Conservation (phyloP, 2,113 vertebrate species). For the Poeciliopsis turrubarensis region DNA sequence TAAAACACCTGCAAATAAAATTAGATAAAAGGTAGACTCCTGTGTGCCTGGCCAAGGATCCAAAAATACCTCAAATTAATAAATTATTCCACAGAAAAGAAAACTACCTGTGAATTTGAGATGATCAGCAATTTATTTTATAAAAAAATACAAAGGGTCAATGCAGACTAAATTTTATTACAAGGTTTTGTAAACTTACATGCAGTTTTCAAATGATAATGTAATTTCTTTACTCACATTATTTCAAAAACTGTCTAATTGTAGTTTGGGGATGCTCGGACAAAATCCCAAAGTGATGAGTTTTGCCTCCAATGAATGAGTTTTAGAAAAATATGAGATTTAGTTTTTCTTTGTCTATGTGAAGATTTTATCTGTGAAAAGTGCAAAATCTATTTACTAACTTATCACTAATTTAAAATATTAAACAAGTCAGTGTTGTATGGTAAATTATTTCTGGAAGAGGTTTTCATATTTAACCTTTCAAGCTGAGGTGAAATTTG, state of each 20-base stretch:
- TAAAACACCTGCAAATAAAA: not conserved
- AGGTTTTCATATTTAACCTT: not conserved
- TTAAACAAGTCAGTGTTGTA: too few species aligned
- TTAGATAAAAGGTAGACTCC: not conserved
- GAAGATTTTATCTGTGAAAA: too few species aligned
- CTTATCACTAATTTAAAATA: too few species aligned
- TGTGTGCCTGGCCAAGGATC: not conserved
- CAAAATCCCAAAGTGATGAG: too few species aligned
- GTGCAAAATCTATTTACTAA: too few species aligned
- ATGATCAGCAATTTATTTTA: not conserved
- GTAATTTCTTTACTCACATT: not conserved
- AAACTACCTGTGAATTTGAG: not conserved
- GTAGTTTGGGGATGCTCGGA: too few species aligned
- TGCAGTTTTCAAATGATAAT: not conserved
- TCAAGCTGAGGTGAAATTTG: not conserved
- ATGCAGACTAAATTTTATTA: not conserved
- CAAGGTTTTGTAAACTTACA: not conserved
- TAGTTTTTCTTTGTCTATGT: too few species aligned
- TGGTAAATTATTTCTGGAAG: too few species aligned
- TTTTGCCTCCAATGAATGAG: too few species aligned
- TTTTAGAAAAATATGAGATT: too few species aligned
- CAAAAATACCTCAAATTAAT: slow-evolving; percentile 4
- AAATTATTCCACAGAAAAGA: not conserved
- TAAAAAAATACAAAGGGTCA: not conserved
- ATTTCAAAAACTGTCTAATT: not conserved